Percentiles rank a stretch among this genome's conserved stretches.
Conservation (phyloP, 2,888 invertebrate species). For the Lasioglossum oenotherae region DNA sequence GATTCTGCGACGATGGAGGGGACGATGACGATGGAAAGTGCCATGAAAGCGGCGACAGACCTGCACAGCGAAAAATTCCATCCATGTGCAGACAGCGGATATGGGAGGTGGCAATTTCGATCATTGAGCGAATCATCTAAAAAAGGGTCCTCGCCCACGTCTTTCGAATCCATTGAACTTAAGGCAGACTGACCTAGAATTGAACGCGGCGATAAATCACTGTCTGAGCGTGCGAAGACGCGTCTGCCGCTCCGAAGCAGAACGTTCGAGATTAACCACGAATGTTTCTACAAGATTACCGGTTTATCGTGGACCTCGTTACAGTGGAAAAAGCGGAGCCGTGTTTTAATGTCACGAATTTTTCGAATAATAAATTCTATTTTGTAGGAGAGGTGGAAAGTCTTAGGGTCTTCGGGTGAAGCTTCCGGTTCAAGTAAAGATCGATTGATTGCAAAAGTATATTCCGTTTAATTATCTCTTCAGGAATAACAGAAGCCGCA, state of each 20-base stretch:
- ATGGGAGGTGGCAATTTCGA: slow-evolving; percentile 57
- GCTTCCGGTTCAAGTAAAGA: not conserved
- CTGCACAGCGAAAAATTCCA: slow-evolving; percentile 8
- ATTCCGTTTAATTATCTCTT: not conserved
- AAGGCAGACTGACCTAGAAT: slow-evolving; percentile 2
- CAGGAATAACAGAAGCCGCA: not conserved
- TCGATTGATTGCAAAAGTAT: not conserved
- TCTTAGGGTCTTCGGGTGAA: not conserved
- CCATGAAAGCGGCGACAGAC: not conserved
- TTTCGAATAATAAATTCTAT: not conserved
- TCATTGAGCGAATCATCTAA: slow-evolving; percentile 65
- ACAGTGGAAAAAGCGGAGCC: not conserved
- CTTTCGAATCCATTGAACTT: slow-evolving; percentile 23
- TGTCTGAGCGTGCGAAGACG: not conserved
- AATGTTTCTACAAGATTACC: not conserved
- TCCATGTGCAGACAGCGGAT: slow-evolving; percentile 32
- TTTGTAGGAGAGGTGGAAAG: not conserved
- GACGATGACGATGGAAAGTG: slow-evolving; percentile 12
- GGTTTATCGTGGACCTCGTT: not conserved
- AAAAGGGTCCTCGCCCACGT: slow-evolving; percentile 56
- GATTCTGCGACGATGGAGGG: not conserved
- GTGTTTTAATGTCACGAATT: too few relatives aligned
- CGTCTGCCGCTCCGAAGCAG: not conserved
- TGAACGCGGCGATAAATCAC: slow-evolving; percentile 8
- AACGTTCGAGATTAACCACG: not conserved